Conservation (phyloP, 64 coral and sea anemone species). For the Cladopsammia gracilis region DNA sequence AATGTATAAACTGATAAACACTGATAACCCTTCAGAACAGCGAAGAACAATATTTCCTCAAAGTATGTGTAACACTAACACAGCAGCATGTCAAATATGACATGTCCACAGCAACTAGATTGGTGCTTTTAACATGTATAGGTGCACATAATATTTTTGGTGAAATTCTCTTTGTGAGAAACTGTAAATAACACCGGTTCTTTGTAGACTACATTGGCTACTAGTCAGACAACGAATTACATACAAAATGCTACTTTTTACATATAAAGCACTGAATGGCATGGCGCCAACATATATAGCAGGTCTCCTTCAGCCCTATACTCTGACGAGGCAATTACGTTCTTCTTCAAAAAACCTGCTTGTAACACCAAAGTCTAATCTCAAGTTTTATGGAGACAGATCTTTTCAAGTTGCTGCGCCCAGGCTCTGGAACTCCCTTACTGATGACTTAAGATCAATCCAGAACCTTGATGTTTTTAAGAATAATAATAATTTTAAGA, state of each 20-base stretch:
- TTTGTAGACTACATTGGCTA: constrained; percentile 10
- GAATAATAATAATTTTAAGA: background rate
- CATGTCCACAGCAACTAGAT: no score
- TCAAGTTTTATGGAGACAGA: constrained; percentile 19
- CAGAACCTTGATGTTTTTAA: background rate
- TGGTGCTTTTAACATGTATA: no score
- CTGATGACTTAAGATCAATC: background rate
- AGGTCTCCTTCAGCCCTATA: constrained; percentile 37
- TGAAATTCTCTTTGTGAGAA: no score
- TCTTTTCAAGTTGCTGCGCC: constrained; percentile 23
- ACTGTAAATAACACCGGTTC: constrained; percentile 44
- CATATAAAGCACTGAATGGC: constrained; percentile 14
- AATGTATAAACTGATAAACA: no score
- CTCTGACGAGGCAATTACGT: background rate
- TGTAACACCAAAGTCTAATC: constrained; percentile 4
- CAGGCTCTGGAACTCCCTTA: background rate
- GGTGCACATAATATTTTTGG: no score
- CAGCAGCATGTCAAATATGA: no score
- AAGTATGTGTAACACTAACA: no score
- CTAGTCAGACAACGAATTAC: constrained; percentile 7
- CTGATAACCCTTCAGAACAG: no score
- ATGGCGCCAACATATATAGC: constrained; percentile 19
- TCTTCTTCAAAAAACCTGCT: constrained; percentile 9
- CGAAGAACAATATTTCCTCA: no score
- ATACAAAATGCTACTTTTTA: constrained; percentile 47